These are phyloP conservation scores for Atopsyche davidsoni DNA, from an alignment of 1,140 invertebrate genomes.

Conservation along the genomic window DNA sequence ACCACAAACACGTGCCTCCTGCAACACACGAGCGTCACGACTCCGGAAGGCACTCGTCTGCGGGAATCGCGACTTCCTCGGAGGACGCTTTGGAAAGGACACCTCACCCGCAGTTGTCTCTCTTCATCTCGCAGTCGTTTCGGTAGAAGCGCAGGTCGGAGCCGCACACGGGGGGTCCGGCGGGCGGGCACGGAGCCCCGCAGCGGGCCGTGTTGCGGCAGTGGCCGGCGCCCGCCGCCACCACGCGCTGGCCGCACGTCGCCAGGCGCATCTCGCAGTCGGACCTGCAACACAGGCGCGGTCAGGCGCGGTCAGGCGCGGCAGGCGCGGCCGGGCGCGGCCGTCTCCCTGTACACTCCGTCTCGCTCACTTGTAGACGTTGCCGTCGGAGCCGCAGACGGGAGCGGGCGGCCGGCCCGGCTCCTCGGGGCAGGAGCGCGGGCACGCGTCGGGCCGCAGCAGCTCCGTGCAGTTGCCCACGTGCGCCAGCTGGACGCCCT, in stretches of 20 bases:
- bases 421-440: constrained; percentile 63
- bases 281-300: constrained; percentile 52
- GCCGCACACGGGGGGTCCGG: constrained; percentile 79
- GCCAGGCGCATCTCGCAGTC: constrained; percentile 78
- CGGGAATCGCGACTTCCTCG: neutral
- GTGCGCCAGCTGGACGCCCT: constrained; percentile 78
- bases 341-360: too few species aligned
- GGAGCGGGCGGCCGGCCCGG: constrained; percentile 62
- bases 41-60: neutral
- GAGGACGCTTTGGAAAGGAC: neutral
- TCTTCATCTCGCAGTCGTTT: constrained; percentile 89
- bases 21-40: constrained; percentile 52
- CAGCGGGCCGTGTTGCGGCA: constrained; percentile 78
- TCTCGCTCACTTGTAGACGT: constrained; percentile 72
- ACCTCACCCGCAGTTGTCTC: constrained; percentile 80
- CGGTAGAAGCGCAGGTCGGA: constrained; percentile 88
- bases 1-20: constrained; percentile 85
- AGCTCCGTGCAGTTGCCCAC: constrained; percentile 77
- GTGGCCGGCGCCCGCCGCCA: constrained; percentile 69
- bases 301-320: constrained; percentile 56
- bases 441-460: constrained; percentile 61
- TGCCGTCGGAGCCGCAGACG: constrained; percentile 86
- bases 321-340: constrained; percentile 79
- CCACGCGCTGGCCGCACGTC: constrained; percentile 80
- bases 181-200: constrained; percentile 55